phyloP scores from a whole-genome alignment of 2,888 invertebrate genomes.

The Clitarchus hookeri region DNA sequence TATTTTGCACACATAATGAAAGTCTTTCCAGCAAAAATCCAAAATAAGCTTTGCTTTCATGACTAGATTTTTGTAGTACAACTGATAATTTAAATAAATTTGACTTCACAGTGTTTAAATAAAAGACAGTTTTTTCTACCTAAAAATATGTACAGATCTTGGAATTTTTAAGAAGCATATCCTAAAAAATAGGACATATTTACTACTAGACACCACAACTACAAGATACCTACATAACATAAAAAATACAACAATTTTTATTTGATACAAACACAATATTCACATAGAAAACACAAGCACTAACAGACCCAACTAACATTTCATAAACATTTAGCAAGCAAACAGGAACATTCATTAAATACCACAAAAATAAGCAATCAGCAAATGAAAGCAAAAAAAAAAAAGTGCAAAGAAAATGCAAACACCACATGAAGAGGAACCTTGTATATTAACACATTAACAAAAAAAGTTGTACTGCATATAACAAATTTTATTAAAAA shows the following conservation, averaged over 20 bases:
- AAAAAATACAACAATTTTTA: not conserved
- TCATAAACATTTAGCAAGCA: not conserved
- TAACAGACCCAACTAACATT: not conserved
- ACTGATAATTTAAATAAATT: too few species aligned
- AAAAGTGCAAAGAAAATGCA: not conserved
- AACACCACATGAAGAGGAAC: not conserved
- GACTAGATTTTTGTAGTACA: too few species aligned
- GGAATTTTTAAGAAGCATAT: too few species aligned
- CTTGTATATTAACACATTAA: not conserved
- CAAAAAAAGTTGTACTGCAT: not conserved
- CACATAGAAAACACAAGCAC: not conserved
- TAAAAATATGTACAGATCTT: too few species aligned
- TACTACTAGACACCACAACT: too few species aligned
- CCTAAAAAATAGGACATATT: too few species aligned
- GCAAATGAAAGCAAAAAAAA: not conserved
- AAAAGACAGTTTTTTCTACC: too few species aligned
- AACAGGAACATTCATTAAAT: not conserved
- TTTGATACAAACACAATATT: conserved; percentile 4
- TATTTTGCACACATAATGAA: too few species aligned
- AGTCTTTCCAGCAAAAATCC: too few species aligned
- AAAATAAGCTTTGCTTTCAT: too few species aligned
- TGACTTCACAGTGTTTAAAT: too few species aligned
- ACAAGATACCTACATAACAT: too few species aligned
- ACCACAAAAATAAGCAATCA: not conserved
- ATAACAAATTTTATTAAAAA: not conserved